Evolutionary conservation across 1,140 invertebrate genomes (phyloP).

Genomic region (Ceratina japonica): DNA sequence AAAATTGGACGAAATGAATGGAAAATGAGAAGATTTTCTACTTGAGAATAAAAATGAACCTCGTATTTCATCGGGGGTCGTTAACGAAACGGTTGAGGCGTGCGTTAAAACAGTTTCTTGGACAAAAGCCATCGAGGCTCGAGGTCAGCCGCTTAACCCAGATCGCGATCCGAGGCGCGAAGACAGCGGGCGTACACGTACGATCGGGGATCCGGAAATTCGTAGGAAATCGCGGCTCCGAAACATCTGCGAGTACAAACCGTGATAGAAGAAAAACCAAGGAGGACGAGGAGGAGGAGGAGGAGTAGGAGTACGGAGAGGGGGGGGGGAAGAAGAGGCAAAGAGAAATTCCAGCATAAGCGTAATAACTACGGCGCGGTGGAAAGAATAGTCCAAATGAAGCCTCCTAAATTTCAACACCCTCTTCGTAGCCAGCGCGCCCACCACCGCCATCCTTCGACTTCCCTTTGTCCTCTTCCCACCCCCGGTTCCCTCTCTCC

Average conservation of each 20-base stretch:
- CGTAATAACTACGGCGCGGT: slow-evolving; percentile 45
- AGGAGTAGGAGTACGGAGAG: background rate
- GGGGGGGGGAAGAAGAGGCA: background rate
- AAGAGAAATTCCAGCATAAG: slow-evolving; percentile 45
- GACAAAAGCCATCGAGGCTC: slow-evolving; percentile 58
- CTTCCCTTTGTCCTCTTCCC: slow-evolving; percentile 29
- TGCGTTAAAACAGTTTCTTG: slow-evolving; percentile 56
- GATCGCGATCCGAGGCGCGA: slow-evolving; percentile 40
- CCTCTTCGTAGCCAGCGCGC: slow-evolving; percentile 58
- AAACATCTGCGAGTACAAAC: background rate
- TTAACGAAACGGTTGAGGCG: too few species aligned
- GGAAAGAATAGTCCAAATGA: slow-evolving; percentile 77
- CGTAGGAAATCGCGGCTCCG: background rate
- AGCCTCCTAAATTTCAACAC: slow-evolving; percentile 77
- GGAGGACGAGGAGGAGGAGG: background rate
- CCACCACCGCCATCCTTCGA: slow-evolving; percentile 1
- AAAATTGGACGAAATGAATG: too few species aligned
- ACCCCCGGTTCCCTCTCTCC: slow-evolving; percentile 28
- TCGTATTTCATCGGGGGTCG: too few species aligned
- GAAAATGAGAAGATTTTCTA: too few species aligned
- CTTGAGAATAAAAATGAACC: too few species aligned
- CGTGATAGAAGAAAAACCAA: background rate
- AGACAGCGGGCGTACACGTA: slow-evolving; percentile 24
- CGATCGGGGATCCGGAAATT: background rate
- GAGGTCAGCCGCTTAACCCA: slow-evolving; percentile 63